These are phyloP conservation scores for Heterocephalus glaber DNA, from an alignment of 2,113 vertebrate species.

Conservation along the genomic window DNA sequence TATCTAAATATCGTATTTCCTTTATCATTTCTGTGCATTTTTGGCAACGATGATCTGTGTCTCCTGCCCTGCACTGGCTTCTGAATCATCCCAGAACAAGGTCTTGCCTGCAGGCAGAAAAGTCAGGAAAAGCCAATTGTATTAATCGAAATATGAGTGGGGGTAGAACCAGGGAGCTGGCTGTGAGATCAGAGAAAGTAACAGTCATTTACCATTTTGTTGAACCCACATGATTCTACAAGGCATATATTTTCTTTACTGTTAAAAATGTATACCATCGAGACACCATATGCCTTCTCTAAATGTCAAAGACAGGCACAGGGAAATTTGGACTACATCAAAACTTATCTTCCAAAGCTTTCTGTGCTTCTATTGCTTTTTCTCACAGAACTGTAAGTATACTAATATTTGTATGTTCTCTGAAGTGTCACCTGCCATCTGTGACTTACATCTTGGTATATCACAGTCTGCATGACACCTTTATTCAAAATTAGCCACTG, in stretches of 20 bases:
- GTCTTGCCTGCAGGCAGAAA: neutral
- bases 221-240: neutral
- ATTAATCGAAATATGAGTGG: too few relatives aligned
- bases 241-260: neutral
- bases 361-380: neutral
- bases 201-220: neutral
- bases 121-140: neutral
- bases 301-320: neutral
- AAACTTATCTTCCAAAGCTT: neutral
- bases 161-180: neutral
- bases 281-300: neutral
- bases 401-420: slow-evolving; percentile 52
- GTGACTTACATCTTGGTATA: slow-evolving; percentile 57
- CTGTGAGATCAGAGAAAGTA: neutral
- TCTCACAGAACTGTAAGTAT: neutral
- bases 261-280: neutral
- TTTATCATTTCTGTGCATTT: neutral
- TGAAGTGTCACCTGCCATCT: slow-evolving; percentile 64
- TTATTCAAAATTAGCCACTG: slow-evolving; percentile 64
- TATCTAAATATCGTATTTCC: neutral
- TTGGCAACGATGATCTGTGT: neutral
- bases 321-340: neutral
- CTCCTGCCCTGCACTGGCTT: neutral
- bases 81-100: neutral
- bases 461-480: slow-evolving; percentile 71